Percentiles rank a stretch among this genome's conserved stretches.
Evolutionary conservation across 2,797 vertebrate genomes (phyloP).

Genomic region (Sitta carolinensis): DNA sequence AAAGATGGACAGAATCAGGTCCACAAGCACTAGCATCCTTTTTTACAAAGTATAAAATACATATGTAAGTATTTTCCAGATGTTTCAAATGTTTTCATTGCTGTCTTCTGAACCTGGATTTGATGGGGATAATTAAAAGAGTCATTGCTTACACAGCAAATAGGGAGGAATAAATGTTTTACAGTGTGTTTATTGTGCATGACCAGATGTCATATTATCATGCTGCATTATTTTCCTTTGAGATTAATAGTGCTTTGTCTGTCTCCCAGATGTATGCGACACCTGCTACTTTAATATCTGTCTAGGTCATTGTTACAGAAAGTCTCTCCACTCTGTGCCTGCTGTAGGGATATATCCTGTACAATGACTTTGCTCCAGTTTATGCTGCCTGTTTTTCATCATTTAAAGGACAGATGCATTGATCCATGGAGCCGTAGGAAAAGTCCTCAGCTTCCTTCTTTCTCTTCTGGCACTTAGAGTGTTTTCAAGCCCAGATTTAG

Average conservation of each 20-base stretch:
- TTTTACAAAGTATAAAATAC: background rate
- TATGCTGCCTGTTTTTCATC: background rate
- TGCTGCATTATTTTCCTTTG: background rate
- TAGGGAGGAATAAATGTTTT: slow-evolving; percentile 19
- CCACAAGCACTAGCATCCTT: background rate
- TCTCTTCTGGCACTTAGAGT: background rate
- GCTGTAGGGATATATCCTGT: background rate
- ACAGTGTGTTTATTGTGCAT: background rate
- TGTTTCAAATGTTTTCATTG: background rate
- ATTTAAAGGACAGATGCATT: background rate
- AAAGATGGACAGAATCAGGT: slow-evolving; percentile 14
- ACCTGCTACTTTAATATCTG: slow-evolving; percentile 32
- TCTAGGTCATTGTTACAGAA: slow-evolving; percentile 9
- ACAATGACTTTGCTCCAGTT: background rate
- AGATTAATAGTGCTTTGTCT: slow-evolving; percentile 56
- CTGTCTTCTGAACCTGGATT: background rate
- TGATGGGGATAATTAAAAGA: slow-evolving; percentile 20
- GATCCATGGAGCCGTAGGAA: background rate
- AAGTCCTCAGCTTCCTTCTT: background rate
- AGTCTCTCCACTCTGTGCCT: background rate
- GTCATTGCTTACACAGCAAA: background rate
- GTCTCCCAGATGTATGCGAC: slow-evolving; percentile 23
- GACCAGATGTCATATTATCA: slow-evolving; percentile 43
- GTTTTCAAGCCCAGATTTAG: background rate
- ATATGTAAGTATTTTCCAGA: background rate